Conservation (phyloP, 1,140 invertebrate species). For the Atopsyche davidsoni region DNA sequence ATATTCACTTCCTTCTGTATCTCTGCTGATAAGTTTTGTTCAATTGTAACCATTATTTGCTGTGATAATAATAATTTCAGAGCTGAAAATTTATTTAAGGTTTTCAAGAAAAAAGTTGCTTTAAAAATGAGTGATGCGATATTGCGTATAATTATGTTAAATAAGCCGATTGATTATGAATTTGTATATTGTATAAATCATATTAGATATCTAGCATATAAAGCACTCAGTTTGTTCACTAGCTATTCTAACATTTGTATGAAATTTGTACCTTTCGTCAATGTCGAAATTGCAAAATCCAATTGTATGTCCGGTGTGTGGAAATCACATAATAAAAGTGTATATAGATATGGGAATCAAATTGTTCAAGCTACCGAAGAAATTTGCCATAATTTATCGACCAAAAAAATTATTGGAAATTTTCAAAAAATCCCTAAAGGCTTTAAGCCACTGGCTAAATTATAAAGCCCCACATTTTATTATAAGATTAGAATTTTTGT, state of each 20-base stretch:
- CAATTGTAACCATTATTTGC: constrained; percentile 40
- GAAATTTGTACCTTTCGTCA: constrained; percentile 35
- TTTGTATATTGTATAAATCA: constrained; percentile 48
- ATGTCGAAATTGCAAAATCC: constrained; percentile 37
- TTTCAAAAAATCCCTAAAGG: constrained; percentile 20
- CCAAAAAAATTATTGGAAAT: constrained; percentile 33
- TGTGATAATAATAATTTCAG: constrained; percentile 33
- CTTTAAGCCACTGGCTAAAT: constrained; percentile 22
- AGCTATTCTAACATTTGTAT: constrained; percentile 39
- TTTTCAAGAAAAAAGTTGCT: constrained; percentile 42
- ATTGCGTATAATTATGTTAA: constrained; percentile 34
- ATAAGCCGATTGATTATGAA: constrained; percentile 32
- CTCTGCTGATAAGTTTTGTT: constrained; percentile 47
- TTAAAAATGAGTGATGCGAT: constrained; percentile 42
- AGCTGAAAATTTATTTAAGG: constrained; percentile 32
- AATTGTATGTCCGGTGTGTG: constrained; percentile 46
- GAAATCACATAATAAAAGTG: constrained; percentile 37
- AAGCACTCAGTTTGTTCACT: constrained; percentile 41
- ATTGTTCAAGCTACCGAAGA: constrained; percentile 32
- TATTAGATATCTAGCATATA: constrained; percentile 43
- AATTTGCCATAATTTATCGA: constrained; percentile 35
- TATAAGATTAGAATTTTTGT: constrained; percentile 28
- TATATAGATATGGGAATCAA: constrained; percentile 34
- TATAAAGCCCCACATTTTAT: constrained; percentile 15
- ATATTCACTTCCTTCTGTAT: constrained; percentile 42